Evolutionary conservation across 1,140 invertebrate genomes (phyloP), one percentile per base, ranked within the genome.

Genomic region (Brachionus paranguensis): DNA sequence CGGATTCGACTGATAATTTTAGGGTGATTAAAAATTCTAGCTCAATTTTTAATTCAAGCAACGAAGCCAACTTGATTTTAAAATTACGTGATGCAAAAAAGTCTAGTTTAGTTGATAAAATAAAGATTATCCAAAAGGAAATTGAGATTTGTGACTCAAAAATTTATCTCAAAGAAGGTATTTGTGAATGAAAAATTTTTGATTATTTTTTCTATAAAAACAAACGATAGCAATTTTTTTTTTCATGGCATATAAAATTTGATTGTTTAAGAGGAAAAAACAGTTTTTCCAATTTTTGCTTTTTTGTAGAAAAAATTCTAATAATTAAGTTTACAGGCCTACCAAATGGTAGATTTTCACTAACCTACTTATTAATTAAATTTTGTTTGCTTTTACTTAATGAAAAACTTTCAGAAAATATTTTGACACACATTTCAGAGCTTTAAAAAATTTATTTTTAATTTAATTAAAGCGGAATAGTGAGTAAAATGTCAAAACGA

Each of bases 121-220:
- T 72, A 43, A 41, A 41, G n/a, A 72, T 43, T 8, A 43, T 72
- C 14, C 68, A 72, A 43, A 72, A 72, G 20, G 17, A 43, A 72
- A 72, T 72, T 20, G 68, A 72, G n/a, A 43, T 72, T 17, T 72
- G 68, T 72, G 17, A 72, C 7, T 43, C 68, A 24, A 43, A 72
- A 43, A 20, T 72, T 72, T 72, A 72, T 72, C 41, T 72, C 1
- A 72, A 72, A 72, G 68, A 72, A 72, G 68, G 68, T 72, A 72
- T 12, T 12, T 37, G 10, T 70, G 1, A n/a, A 37, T 70, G 41
- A 37, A 33, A 37, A 70, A 6, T n/a, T 33, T 70, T 27, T 17
- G 12, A 7, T 33, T 33, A n/a, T 37, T 33, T 33, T 70, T 29
- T 33, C 60, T 65, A 1, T 27, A 6, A 65, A 10, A 24, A 27